Conservation (phyloP, 1,140 invertebrate species). For the Drosophila baimaii region DNA sequence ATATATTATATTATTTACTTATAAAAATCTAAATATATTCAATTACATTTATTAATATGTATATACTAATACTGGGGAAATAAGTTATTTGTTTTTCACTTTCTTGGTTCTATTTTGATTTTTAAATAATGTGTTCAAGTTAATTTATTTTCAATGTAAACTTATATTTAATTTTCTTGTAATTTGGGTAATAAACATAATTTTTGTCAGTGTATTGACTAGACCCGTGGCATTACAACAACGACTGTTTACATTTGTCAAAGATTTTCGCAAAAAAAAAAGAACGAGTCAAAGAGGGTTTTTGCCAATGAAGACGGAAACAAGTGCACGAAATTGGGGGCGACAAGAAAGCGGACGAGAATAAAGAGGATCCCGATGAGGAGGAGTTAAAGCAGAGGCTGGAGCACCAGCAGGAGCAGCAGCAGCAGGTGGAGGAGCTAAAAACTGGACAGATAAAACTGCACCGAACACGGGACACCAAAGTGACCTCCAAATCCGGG, state of each 20-base stretch:
- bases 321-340: conserved; percentile 19
- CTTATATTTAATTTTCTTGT: too few relatives aligned
- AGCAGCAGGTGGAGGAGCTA: too few relatives aligned
- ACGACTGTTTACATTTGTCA: conserved; percentile 77
- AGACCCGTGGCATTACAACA: conserved; percentile 20
- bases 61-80: too few relatives aligned
- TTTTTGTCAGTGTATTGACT: conserved; percentile 2
- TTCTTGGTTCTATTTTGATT: too few relatives aligned
- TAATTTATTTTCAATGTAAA: too few relatives aligned
- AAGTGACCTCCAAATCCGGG: conserved; percentile 28
- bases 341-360: conserved; percentile 17
- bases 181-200: background rate
- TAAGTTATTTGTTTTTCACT: too few relatives aligned
- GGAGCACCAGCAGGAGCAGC: background rate
- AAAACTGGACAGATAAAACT: conserved; percentile 30
- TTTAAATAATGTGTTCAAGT: background rate
- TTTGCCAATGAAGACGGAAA: conserved; percentile 16
- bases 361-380: conserved; percentile 25
- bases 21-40: too few relatives aligned
- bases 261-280: conserved; percentile 58
- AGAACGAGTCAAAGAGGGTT: conserved; percentile 4
- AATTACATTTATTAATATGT: too few relatives aligned
- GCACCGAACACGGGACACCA: conserved; percentile 24
- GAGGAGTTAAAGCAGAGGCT: background rate
- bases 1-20: too few relatives aligned